These are phyloP conservation scores for Magallana gigas DNA, from an alignment of 1,140 invertebrate genomes.

Conservation along the genomic window DNA sequence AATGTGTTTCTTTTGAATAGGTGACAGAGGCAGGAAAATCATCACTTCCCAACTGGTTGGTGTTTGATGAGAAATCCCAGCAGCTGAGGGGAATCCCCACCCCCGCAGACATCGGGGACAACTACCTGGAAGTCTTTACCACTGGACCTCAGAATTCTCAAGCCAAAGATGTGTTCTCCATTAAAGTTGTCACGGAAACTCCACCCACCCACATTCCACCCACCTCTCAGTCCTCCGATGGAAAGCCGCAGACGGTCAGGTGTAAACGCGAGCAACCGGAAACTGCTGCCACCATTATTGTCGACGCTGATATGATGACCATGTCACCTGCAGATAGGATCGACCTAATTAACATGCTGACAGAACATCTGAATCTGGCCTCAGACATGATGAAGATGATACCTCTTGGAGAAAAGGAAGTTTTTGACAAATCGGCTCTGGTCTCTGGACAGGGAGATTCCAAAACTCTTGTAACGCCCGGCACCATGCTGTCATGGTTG, in stretches of 20 bases:
- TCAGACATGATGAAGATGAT: slow-evolving; percentile 80
- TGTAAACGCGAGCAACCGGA: slow-evolving; percentile 74
- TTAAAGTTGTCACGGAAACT: slow-evolving; percentile 65
- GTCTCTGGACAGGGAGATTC: slow-evolving; percentile 83
- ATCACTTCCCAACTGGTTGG: slow-evolving; percentile 78
- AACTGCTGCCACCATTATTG: slow-evolving; percentile 75
- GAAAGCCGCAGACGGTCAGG: slow-evolving; percentile 63
- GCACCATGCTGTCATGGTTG: slow-evolving; percentile 82
- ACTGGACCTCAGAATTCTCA: slow-evolving; percentile 56
- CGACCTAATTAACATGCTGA: slow-evolving; percentile 67
- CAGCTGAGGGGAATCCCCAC: slow-evolving; percentile 82
- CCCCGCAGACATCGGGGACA: slow-evolving; percentile 81
- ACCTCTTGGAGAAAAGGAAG: slow-evolving; percentile 71
- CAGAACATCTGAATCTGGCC: slow-evolving; percentile 69
- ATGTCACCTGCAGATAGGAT: slow-evolving; percentile 66
- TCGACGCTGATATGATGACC: slow-evolving; percentile 74
- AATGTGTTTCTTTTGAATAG: slow-evolving; percentile 67
- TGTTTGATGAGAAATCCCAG: slow-evolving; percentile 75
- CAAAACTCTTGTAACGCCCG: slow-evolving; percentile 79
- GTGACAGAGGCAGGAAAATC: slow-evolving; percentile 75
- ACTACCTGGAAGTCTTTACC: slow-evolving; percentile 82
- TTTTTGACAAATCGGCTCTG: slow-evolving; percentile 80
- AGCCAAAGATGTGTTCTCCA: slow-evolving; percentile 72
- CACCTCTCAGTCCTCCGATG: slow-evolving; percentile 49
- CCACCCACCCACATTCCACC: slow-evolving; percentile 50